Conservation (phyloP, 1,140 invertebrate species). For the Portunus trituberculatus region DNA sequence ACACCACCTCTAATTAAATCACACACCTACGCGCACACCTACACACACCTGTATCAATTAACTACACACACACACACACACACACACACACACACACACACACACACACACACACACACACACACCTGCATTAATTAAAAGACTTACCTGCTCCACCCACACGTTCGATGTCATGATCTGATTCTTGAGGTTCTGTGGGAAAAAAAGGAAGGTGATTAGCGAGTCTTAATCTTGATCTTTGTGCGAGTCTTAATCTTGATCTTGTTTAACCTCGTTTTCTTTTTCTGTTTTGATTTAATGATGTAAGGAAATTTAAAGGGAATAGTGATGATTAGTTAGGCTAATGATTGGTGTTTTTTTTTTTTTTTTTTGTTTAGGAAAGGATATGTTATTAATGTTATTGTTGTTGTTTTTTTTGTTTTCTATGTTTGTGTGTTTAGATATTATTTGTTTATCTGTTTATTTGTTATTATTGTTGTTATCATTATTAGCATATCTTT, state of each 20-base stretch:
- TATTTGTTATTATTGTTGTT: neutral
- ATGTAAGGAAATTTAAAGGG: no score
- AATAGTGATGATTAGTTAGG: no score
- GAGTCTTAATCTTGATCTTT: no score
- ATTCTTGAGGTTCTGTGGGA: conserved; percentile 95
- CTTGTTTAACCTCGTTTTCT: no score
- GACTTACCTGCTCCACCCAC: conserved; percentile 95
- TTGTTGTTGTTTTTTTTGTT: no score
- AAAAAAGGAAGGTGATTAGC: conserved; percentile 78
- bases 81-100: conserved; percentile 34
- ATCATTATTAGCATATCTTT: neutral
- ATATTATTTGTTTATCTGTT: no score
- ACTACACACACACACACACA: neutral
- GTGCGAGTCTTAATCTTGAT: no score
- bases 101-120: conserved; percentile 39
- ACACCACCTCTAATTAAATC: neutral
- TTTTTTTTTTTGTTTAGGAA: no score
- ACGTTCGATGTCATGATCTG: conserved; percentile 98
- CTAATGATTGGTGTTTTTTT: no score
- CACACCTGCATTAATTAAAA: neutral
- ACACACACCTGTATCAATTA: neutral
- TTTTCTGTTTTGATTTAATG: no score
- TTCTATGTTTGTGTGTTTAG: no score
- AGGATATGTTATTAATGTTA: no score
- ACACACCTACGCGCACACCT: neutral